Evolutionary conservation across 1,140 invertebrate species (phyloP), one percentile per base, ranked within the genome.

Genomic region (Meloidogyne floridensis): DNA sequence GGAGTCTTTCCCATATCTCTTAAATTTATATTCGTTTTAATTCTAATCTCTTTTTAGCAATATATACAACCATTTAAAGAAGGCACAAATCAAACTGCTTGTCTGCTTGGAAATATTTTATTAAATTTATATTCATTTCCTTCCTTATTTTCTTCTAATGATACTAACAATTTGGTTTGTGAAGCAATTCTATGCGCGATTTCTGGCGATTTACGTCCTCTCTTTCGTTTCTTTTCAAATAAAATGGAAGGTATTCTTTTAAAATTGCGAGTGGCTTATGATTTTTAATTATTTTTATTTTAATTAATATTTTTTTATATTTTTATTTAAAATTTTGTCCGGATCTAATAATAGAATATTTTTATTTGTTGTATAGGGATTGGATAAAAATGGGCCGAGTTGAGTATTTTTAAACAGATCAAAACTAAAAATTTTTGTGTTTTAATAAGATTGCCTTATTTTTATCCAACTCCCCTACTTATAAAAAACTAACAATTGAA

Each of bases 191-290:
- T 65, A 18, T 65, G 15, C 1, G 59, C 59, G n/a, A 65, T n/a
- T 65, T 15, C n/a, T 65, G 59, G 59, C n/a, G 59, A 65, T 18
- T 5, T 65, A n/a, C 59, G 59, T 2, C 15, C 59, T n/a, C 59
- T 65, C 7, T 65, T 65, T n/a, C 59, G 15, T n/a, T 5, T 13
- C n/a, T 65, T 65, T 65, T 65, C n/a, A 15, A 8, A n/a, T 65
- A 3, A 13, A n/a, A 65, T 65, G 59, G 59, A 65, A 65, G 6
- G n/a, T 65, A 2, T 65, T 8, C 59, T 65, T 65, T n/a, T 65
- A n/a, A 65, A 65, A 65, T 18, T 65, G 59, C 59, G n/a, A 65
- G 59, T 65, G n/a, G n/a, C 59, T 65, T 15, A 65, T n/a, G 59
- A 65, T 65, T 65, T 65, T 65, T 65, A 65, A 65, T 65, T 5